Evolutionary conservation across 2,797 vertebrate genomes (phyloP), one percentile per base, ranked within the genome.

Genomic region (Paguma larvata): DNA sequence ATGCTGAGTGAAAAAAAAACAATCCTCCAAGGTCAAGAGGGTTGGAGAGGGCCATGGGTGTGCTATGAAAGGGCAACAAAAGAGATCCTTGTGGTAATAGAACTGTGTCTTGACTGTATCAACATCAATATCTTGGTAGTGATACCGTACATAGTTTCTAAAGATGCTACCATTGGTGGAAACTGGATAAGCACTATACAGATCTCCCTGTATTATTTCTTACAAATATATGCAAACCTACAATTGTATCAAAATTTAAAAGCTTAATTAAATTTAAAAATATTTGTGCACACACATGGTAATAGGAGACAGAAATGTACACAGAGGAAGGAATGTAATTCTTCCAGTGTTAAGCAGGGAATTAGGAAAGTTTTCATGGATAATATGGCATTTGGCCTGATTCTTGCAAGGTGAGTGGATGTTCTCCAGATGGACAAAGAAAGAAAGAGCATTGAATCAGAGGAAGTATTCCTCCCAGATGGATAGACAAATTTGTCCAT

Each of bases 151-250:
- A 59, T 56, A 56, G 19, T 68, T 85, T 85, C 68, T 63, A 78
- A 90, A 90, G 63, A 78, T 90, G 62, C 48, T 85, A 48, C 32
- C 13, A 65, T 23, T 72, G 53, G 56, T 32, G 32, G 4, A 38
- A 70, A 68, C 48, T 38, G 63, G 25, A 48, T 87, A 79, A 93
- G 32, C 9, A 32, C 12, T 38, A 70, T 80, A 62, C n/a, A 62
- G 25, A 70, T 70, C 25, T 80, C 53, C 77, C n/a, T 90, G 46
- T 56, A 38, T 73, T 84, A 44, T 85, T 92, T 92, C 46, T 91
- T 86, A 68, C 11, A 62, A 90, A 21, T 85, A 25, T 38, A 38
- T 59, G n/a, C n/a, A 53, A 48, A 70, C 44, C 82, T 78, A 63
- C 9, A 79, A 41, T 85, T 79, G 56, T 68, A 48, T 77, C 41